Evolutionary conservation across 2,888 invertebrate species (phyloP).

Genomic region (Tipula lateralis): DNA sequence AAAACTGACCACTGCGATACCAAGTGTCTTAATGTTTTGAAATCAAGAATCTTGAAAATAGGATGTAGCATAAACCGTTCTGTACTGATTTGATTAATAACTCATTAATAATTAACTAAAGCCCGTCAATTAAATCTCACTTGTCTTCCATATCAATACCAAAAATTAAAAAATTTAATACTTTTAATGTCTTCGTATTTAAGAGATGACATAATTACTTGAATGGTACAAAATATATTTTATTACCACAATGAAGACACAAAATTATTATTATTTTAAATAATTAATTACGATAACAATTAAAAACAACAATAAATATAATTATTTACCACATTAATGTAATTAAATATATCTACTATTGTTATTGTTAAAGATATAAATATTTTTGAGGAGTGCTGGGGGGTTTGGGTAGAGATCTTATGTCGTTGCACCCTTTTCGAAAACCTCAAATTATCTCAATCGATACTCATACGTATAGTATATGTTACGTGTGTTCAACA

Average conservation of each 20-base stretch:
- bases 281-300: background rate
- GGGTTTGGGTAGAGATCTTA: background rate
- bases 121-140: no score
- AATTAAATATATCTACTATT: background rate
- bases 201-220: background rate
- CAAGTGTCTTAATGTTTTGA: no score
- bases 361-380: background rate
- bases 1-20: no score
- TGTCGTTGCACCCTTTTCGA: background rate
- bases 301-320: background rate
- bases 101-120: no score
- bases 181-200: background rate
- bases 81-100: no score
- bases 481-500: background rate
- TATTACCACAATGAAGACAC: background rate
- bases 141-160: no score
- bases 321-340: background rate
- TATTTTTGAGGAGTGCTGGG: background rate
- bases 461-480: background rate
- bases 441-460: background rate
- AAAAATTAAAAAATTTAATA: background rate
- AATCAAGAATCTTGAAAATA: no score
- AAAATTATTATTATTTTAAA: background rate
- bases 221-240: background rate
- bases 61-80: no score